Conservation (phyloP, 2,797 vertebrate genomes). For the Acipenser ruthenus region DNA sequence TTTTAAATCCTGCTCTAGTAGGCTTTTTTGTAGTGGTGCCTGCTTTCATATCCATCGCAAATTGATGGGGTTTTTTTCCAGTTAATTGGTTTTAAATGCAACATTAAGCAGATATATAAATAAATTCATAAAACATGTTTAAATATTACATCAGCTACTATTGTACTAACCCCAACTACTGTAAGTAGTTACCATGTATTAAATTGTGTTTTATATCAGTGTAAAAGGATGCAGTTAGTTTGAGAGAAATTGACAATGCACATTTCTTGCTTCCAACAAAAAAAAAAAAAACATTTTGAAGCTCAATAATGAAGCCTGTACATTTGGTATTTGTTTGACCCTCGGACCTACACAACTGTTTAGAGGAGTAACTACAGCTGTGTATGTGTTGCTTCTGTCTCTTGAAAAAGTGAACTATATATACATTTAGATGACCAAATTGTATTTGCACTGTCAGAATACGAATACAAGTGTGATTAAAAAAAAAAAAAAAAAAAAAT, state of each 20-base stretch:
- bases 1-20: too few species aligned
- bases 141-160: constrained; percentile 23
- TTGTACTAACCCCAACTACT: background rate
- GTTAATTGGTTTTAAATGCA: too few species aligned
- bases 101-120: too few species aligned
- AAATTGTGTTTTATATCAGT: background rate
- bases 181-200: constrained; percentile 13
- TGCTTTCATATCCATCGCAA: too few species aligned
- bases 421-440: constrained; percentile 66
- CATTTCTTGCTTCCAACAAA: constrained; percentile 32
- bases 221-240: constrained; percentile 34
- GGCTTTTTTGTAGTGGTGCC: too few species aligned
- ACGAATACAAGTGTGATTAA: constrained; percentile 56
- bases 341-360: constrained; percentile 46
- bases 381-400: constrained; percentile 57
- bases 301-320: constrained; percentile 36
- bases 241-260: constrained; percentile 2
- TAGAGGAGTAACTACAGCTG: constrained; percentile 45
- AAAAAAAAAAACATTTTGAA: constrained; percentile 16
- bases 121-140: background rate
- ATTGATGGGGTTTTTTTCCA: too few species aligned
- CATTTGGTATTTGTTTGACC: constrained; percentile 40
- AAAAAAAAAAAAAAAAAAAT: constrained; percentile 23
- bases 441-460: constrained; percentile 84
- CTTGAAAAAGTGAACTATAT: constrained; percentile 32